Evolutionary conservation across 2,113 vertebrate species (phyloP), one percentile per base, ranked within the genome.

Genomic region (Amphiprion ocellaris): DNA sequence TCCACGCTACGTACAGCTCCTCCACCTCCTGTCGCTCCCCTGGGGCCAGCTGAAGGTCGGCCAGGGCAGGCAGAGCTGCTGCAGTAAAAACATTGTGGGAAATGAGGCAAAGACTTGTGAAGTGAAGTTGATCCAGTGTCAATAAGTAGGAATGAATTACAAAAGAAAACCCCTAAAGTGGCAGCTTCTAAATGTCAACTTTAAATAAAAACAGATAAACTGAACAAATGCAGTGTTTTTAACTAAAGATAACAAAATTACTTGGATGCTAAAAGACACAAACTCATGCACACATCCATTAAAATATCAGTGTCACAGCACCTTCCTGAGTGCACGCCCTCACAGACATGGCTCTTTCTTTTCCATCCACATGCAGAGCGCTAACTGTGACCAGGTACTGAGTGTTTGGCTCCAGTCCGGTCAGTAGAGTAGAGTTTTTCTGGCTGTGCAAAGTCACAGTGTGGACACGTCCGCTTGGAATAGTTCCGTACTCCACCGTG

Each of bases 341-440:
- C 19, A 96, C 95, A 0, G 97, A 97, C 77, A 98, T 91, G 2
- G 96, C 95, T 54, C 83, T 95, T 88, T 97, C 94, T 59, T 84
- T 93, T 16, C 97, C 97, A 0, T 94, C 95, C 5, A 68, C 90
- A 47, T 96, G 94, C 77, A 94, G 19, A 0, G 96, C 96, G 0
- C 93, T 95, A 79, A 98, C 96, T 0, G 97, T 98, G 76, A 98
- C 95, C 84, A 98, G 90, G 80, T 98, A 98, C 83, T 94, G 90
- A 2, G 95, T 96, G 62, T 92, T 94, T 0, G 95, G 92, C 2
- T 93, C 76, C 82, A 98, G 94, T 1, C 94, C 91, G 1, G 93
- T 94, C 82, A 99, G 82, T 10, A 94, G 30, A 0, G 95, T 94
- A 69, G 94, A 92, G 67, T 95, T 96, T 41, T 69, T 81, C 9